Evolutionary conservation across 2,113 vertebrate species (phyloP).

Genomic region (Sylvia atricapilla): DNA sequence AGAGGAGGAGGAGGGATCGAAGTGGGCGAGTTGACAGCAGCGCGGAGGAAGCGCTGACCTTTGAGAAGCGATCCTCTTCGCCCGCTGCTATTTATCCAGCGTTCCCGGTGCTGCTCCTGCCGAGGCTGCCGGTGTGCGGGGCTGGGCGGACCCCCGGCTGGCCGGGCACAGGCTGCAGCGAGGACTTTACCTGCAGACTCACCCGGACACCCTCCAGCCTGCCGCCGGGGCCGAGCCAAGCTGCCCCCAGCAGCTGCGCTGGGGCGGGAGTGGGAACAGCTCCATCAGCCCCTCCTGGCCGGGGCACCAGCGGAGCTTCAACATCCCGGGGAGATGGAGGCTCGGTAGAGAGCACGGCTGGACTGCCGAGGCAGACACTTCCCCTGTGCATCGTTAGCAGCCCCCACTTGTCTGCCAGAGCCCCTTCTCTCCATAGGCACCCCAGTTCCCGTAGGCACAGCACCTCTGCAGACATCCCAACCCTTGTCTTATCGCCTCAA

Average conservation of each 20-base stretch:
- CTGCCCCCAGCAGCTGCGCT: background rate
- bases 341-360: background rate
- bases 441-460: background rate
- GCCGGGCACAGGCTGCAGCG: background rate
- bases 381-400: fast-evolving
- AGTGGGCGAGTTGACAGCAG: background rate
- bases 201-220: background rate
- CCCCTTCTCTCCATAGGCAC: background rate
- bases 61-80: background rate
- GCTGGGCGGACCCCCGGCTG: fast-evolving
- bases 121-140: fast-evolving
- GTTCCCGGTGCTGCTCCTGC: background rate
- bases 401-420: background rate
- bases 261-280: background rate
- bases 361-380: fast-evolving
- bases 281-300: background rate
- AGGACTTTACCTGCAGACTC: background rate
- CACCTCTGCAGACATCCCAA: background rate
- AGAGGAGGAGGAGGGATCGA: background rate
- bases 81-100: slow-evolving; percentile 14
- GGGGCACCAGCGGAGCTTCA: fast-evolving
- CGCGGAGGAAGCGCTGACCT: background rate
- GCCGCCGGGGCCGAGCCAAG: fast-evolving
- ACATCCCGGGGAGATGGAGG: background rate
- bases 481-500: background rate